Conservation (phyloP, 2,888 invertebrate species). For the Machimus atricapillus region DNA sequence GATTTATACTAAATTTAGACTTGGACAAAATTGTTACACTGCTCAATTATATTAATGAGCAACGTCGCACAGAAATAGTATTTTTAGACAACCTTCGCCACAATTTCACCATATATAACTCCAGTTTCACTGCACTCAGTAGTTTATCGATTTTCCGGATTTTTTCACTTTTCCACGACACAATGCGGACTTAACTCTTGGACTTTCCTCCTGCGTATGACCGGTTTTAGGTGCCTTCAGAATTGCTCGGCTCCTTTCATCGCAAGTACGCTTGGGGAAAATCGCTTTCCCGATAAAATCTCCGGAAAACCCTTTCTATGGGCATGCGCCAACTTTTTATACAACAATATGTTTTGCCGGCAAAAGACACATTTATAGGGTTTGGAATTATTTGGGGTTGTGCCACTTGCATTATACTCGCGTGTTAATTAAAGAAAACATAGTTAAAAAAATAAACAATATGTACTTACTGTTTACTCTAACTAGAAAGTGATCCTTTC, state of each 20-base stretch:
- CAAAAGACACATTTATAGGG: not conserved
- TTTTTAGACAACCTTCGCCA: slow-evolving; percentile 13
- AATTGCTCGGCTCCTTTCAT: not conserved
- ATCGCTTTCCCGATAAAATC: not conserved
- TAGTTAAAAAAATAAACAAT: not conserved
- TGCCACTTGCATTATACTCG: not conserved
- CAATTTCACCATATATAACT: not conserved
- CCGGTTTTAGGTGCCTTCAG: not conserved
- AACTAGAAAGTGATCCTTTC: not conserved
- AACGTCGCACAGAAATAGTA: not conserved
- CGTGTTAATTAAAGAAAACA: not conserved
- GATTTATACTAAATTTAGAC: not conserved
- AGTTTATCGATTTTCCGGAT: slow-evolving; percentile 34
- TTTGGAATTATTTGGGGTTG: not conserved
- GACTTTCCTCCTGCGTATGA: slow-evolving; percentile 26
- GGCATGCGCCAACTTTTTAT: not conserved
- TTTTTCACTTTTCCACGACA: not conserved
- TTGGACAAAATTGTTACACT: not conserved
- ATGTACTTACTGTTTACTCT: not conserved
- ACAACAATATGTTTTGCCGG: not conserved
- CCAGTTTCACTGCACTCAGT: not conserved
- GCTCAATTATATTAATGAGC: not conserved
- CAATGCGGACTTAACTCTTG: not conserved
- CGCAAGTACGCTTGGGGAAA: not conserved
- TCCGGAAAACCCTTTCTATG: not conserved